These are phyloP conservation scores for Bruchidius siliquastri DNA, from an alignment of 2,888 invertebrate species.

Conservation along the genomic window DNA sequence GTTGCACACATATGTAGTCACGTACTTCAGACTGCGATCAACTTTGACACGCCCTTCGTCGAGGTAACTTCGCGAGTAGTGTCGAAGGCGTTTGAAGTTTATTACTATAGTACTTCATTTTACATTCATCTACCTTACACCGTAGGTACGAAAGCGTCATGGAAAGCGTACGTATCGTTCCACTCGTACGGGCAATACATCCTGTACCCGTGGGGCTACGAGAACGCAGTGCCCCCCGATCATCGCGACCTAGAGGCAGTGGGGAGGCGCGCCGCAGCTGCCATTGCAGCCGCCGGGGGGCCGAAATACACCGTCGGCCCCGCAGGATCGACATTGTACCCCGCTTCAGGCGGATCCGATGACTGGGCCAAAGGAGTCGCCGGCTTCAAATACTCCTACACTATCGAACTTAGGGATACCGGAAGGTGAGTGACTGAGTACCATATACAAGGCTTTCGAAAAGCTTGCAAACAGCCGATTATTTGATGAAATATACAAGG, in stretches of 20 bases:
- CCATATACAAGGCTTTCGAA: no score
- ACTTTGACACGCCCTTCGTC: no score
- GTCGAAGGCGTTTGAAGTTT: no score
- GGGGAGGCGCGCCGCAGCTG: constrained; percentile 65
- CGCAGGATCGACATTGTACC: constrained; percentile 72
- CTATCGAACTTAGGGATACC: constrained; percentile 81
- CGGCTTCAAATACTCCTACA: constrained; percentile 82
- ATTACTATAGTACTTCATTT: no score
- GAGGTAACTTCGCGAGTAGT: no score
- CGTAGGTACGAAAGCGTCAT: constrained; percentile 46
- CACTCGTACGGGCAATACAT: constrained; percentile 85
- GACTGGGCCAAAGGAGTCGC: constrained; percentile 88
- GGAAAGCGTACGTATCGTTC: constrained; percentile 71
- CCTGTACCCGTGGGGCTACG: constrained; percentile 84
- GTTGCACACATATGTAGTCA: no score
- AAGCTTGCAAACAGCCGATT: no score
- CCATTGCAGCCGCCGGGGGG: constrained; percentile 58
- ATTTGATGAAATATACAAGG: no score
- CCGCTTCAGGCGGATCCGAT: constrained; percentile 78
- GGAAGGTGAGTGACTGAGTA: constrained; percentile 52
- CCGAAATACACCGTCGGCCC: constrained; percentile 70
- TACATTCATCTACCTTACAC: no score
- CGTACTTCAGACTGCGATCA: no score
- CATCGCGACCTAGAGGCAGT: constrained; percentile 63
- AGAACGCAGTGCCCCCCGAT: constrained; percentile 65